These are phyloP conservation scores for Psilopogon haemacephalus DNA, from an alignment of 2,113 vertebrate genomes.

Conservation along the genomic window DNA sequence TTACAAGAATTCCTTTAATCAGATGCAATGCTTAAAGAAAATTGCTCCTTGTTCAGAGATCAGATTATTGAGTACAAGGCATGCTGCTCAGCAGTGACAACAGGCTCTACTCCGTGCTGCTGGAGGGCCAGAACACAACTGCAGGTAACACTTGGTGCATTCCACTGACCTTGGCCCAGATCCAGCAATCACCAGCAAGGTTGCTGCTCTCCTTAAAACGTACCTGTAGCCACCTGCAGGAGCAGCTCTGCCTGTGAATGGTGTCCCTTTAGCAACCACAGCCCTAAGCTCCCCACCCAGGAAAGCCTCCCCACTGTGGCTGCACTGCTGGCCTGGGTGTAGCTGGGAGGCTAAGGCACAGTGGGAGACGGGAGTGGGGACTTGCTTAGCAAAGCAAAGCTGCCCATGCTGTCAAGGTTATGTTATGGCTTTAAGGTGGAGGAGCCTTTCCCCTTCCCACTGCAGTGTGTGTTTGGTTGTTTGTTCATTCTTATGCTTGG, in stretches of 20 bases:
- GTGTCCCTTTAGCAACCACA: accelerated
- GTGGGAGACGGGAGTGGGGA: background rate
- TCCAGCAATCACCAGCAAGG: accelerated
- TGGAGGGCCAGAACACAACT: background rate
- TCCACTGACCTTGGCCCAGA: background rate
- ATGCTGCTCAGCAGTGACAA: background rate
- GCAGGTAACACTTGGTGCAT: background rate
- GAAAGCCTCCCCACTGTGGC: accelerated
- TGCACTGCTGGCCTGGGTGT: background rate
- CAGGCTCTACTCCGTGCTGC: accelerated
- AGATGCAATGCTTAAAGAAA: background rate
- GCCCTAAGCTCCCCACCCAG: accelerated
- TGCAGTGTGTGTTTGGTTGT: accelerated
- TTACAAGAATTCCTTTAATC: slow-evolving; percentile 19
- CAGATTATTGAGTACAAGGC: background rate
- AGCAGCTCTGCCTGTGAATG: accelerated
- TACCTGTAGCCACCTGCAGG: background rate
- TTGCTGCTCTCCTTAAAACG: accelerated
- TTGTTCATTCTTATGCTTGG: background rate
- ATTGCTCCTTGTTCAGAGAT: background rate
- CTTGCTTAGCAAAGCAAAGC: background rate
- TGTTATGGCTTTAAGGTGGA: accelerated
- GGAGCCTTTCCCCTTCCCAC: background rate
- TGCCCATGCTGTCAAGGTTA: accelerated
- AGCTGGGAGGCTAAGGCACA: background rate